Evolutionary conservation across 2,888 invertebrate genomes (phyloP).

Genomic region (Drosophila tanythrix): DNA sequence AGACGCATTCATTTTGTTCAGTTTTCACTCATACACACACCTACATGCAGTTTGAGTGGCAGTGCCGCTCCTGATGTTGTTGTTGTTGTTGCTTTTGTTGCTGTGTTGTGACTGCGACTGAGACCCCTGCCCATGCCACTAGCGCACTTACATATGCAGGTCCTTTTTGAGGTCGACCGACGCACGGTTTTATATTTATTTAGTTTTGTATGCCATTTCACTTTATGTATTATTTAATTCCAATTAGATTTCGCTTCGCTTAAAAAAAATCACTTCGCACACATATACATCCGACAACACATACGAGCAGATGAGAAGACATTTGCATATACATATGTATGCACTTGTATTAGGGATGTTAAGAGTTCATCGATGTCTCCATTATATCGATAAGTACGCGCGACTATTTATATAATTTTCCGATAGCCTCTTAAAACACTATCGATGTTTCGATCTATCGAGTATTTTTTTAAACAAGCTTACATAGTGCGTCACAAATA

Average conservation of each 20-base stretch:
- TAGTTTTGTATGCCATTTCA: conserved; percentile 53
- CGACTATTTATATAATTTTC: conserved; percentile 4
- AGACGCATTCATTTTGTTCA: conserved; percentile 71
- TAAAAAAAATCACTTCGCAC: conserved; percentile 66
- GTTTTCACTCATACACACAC: conserved; percentile 50
- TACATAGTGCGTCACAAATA: background rate
- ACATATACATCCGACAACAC: conserved; percentile 64
- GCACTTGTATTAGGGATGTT: conserved; percentile 62
- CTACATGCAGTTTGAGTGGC: conserved; percentile 50
- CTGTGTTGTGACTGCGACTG: conserved; percentile 47
- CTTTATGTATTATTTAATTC: conserved; percentile 55
- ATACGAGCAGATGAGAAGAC: conserved; percentile 66
- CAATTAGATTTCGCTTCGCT: conserved; percentile 69
- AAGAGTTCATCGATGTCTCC: conserved; percentile 35
- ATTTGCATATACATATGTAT: conserved; percentile 67
- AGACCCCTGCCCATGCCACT: conserved; percentile 48
- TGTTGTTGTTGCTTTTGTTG: conserved; percentile 53
- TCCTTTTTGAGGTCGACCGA: conserved; percentile 52
- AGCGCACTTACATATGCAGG: conserved; percentile 62
- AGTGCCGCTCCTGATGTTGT: conserved; percentile 64
- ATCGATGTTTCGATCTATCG: conserved; percentile 20
- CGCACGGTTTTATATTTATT: conserved; percentile 52
- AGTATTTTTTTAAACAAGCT: background rate
- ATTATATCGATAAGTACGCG: conserved; percentile 33
- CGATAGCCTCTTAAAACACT: conserved; percentile 2